phyloP scores from a whole-genome alignment of 2,888 invertebrate genomes.

The Argyresthia albistria region DNA sequence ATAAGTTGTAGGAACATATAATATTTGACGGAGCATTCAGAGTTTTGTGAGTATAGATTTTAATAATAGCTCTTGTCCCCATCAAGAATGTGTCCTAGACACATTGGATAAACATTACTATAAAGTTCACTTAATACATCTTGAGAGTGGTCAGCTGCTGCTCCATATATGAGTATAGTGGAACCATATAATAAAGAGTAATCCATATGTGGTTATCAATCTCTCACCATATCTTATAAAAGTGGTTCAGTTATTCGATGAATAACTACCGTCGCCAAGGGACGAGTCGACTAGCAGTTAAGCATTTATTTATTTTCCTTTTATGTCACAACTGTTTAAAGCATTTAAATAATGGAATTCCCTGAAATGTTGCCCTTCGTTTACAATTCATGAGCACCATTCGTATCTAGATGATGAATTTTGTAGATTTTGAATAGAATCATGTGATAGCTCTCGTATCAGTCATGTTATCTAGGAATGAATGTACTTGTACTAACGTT shows the following conservation, averaged over 20 bases:
- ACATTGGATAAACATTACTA: background rate
- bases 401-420: too few species aligned
- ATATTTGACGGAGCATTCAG: too few species aligned
- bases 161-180: too few species aligned
- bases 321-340: too few species aligned
- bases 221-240: too few species aligned
- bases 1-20: background rate
- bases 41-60: background rate
- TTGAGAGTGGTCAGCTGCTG: too few species aligned
- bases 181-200: too few species aligned
- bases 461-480: background rate
- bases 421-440: background rate
- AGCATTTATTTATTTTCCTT: too few species aligned
- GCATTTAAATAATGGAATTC: constrained; percentile 28
- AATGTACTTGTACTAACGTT: constrained; percentile 29
- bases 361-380: constrained; percentile 24
- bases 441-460: background rate
- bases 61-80: background rate
- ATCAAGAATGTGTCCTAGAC: background rate
- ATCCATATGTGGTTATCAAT: too few species aligned
- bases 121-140: background rate
- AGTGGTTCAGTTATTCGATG: too few species aligned
- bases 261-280: too few species aligned
- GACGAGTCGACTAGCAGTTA: too few species aligned
- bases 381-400: background rate